phyloP scores from a whole-genome alignment of 2,797 vertebrate species.

The Thaleichthys pacificus region DNA sequence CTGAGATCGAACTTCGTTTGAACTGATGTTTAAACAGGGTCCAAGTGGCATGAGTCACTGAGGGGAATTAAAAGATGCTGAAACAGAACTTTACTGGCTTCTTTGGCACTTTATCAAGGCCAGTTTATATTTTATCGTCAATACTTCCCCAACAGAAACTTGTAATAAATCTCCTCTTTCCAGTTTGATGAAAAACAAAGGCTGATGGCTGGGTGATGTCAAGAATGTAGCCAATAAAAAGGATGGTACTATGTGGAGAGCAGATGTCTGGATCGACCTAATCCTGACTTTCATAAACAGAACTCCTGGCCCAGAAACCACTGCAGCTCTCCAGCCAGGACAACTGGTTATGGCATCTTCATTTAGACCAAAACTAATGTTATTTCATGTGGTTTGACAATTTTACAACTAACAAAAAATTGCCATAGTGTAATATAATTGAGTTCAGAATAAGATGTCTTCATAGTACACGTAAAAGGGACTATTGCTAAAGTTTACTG shows the following conservation, averaged over 20 bases:
- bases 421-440: not conserved
- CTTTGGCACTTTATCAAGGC: not conserved
- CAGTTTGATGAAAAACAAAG: not conserved
- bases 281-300: slow-evolving; percentile 17
- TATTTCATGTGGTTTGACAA: slow-evolving; percentile 1
- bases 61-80: not conserved
- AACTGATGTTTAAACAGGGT: slow-evolving; percentile 13
- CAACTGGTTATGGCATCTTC: not conserved
- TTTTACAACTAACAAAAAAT: not conserved
- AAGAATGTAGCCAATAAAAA: slow-evolving; percentile 13
- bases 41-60: not conserved
- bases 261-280: slow-evolving; percentile 15
- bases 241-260: not conserved
- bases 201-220: slow-evolving; percentile 8
- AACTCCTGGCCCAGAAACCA: not conserved
- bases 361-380: not conserved
- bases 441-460: not conserved
- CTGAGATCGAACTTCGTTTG: slow-evolving; percentile 1
- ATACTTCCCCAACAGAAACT: not conserved
- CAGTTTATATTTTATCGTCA: not conserved
- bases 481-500: slow-evolving; percentile 1
- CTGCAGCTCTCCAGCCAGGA: not conserved
- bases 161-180: not conserved
- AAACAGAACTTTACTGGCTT: not conserved
- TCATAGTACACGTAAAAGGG: slow-evolving; percentile 11